Base-by-base conservation (phyloP, 2,113 vertebrate genomes). In the Hipposideros armiger region DNA sequence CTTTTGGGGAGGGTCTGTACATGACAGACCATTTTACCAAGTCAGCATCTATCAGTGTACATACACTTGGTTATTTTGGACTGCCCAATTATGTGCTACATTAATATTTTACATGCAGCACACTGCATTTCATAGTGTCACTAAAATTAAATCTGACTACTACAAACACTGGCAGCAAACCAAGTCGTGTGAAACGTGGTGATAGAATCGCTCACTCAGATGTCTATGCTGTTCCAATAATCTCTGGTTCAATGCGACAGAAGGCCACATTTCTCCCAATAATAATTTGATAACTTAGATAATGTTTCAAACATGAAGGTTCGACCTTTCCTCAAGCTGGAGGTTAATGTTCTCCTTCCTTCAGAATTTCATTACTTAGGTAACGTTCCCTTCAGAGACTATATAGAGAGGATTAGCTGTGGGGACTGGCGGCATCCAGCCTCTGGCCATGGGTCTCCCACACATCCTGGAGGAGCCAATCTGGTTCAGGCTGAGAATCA, bases 141-240 rank as follows among this genome's bases (percentile, higher is more conserved):
- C 94, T 96, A 98, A 98, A 98, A 97, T 98, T 97, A 98, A 98
- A 97, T 98, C 95, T 66, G 97, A 94, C 95, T 95, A 70, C 85
- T 77, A 74, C 90, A 96, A 95, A 97, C 78, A 64, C 54, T 95
- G 93, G 82, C 95, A 95, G 96, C 92, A 96, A 72, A 95, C 87
- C 92, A 90, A 97, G 85, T 74, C n/a, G 0, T 92, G 85, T 96
- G 70, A 95, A 96, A 96, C 0, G 4, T 86, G 81, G 62, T 67
- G 74, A 42, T 10, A 24, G 10, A 42, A 62, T 94, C 50, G 24
- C 50, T 90, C 60, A 73, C 72, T 80, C 22, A 9, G 26, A 58
- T 86, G 42, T 64, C 90, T 70, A n/a, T 52, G 45, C 47, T 7
- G 1, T 60, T 94, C 58, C 67, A 87, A 86, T 91, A 47, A 47